A percentile compares a stretch with the other conserved stretches of the same genome.
These are phyloP conservation scores for Drosophila quadrilineata DNA, from an alignment of 1,140 invertebrate genomes.

Conservation along the genomic window DNA sequence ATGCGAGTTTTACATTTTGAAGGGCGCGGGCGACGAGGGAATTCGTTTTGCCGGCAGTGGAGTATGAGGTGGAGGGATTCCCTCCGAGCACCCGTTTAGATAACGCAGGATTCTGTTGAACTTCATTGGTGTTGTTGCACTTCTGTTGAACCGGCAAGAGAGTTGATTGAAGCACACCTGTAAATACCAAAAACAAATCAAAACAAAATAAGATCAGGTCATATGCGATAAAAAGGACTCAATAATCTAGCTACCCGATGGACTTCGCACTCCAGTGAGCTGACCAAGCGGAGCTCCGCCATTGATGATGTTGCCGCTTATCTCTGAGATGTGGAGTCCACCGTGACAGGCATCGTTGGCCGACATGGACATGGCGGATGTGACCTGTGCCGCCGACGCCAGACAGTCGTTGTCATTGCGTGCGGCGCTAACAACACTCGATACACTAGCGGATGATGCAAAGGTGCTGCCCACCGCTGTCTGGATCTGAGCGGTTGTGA, in stretches of 20 bases:
- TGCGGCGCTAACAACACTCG: constrained; percentile 71
- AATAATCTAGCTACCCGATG: constrained; percentile 40
- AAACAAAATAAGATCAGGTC: neutral
- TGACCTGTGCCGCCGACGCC: constrained; percentile 45
- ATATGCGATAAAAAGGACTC: too few relatives aligned
- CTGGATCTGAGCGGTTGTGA: constrained; percentile 80
- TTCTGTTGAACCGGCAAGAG: constrained; percentile 61
- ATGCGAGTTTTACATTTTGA: constrained; percentile 63
- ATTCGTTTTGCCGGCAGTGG: constrained; percentile 57
- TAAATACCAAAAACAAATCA: neutral
- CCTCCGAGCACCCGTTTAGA: constrained; percentile 47
- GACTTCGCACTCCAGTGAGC: constrained; percentile 43
- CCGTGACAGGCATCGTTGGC: constrained; percentile 44
- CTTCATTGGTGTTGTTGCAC: constrained; percentile 42
- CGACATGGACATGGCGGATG: constrained; percentile 50
- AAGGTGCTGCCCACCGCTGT: constrained; percentile 75
- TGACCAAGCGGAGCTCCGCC: constrained; percentile 49
- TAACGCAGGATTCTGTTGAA: constrained; percentile 41
- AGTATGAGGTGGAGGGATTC: constrained; percentile 48
- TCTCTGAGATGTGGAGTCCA: constrained; percentile 42
- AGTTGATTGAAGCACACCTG: constrained; percentile 57
- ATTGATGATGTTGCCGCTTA: constrained; percentile 58
- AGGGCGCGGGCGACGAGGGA: constrained; percentile 61
- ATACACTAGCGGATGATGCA: constrained; percentile 78
- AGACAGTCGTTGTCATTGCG: constrained; percentile 69